Evolutionary conservation across 2,888 invertebrate species (phyloP).

Genomic region (Caenorhabditis japonica): DNA sequence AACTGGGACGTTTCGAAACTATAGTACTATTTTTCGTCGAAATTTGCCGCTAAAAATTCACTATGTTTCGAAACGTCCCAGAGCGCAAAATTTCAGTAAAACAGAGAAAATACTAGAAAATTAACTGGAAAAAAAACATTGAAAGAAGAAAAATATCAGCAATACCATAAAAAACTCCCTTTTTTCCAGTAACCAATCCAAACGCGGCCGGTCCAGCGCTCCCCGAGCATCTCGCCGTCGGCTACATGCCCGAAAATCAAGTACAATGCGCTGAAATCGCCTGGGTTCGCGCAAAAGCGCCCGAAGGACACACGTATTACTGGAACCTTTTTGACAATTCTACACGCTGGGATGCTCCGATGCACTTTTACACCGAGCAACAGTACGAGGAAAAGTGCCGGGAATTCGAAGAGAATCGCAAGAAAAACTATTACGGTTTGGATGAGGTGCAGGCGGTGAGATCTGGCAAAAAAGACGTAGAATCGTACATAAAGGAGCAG

Average conservation of each 20-base stretch:
- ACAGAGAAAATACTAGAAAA: no score
- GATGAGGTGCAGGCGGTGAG: conserved; percentile 48
- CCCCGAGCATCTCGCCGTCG: conserved; percentile 40
- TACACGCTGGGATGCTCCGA: conserved; percentile 62
- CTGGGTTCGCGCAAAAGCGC: conserved; percentile 68
- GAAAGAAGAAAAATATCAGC: no score
- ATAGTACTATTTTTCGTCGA: no score
- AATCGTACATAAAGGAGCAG: conserved; percentile 31
- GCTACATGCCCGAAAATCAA: conserved; percentile 40
- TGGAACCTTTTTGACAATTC: conserved; percentile 69
- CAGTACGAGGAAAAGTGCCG: conserved; percentile 48
- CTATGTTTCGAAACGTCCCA: no score
- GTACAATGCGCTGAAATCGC: conserved; percentile 45
- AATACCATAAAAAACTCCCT: no score
- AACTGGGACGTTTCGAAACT: no score
- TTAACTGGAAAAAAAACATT: no score
- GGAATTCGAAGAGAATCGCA: conserved; percentile 38
- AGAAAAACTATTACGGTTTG: conserved; percentile 47
- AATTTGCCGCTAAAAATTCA: no score
- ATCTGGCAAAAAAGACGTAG: conserved; percentile 41
- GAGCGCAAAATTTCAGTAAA: no score
- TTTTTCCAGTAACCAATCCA: conserved; percentile 45
- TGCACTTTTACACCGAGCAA: conserved; percentile 60
- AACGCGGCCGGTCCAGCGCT: conserved; percentile 46
- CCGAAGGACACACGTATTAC: conserved; percentile 66